A percentile compares a stretch with the other conserved stretches of the same genome.
phyloP scores from a whole-genome alignment of 1,140 invertebrate genomes.

The Diuraphis noxia region DNA sequence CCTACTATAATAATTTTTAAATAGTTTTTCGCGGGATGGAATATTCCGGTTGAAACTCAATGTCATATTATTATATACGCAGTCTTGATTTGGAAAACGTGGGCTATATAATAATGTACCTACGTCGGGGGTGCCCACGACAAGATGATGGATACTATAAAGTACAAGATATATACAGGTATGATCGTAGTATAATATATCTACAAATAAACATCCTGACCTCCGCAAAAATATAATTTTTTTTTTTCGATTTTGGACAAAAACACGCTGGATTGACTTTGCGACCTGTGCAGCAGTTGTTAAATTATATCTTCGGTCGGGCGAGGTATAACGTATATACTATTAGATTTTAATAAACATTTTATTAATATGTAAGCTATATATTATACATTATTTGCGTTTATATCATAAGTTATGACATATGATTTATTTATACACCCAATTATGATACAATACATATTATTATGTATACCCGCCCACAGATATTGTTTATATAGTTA shows the following conservation, averaged over 20 bases:
- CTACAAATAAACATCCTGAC: neutral
- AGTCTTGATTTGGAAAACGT: neutral
- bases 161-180: neutral
- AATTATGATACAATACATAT: neutral
- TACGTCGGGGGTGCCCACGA: neutral
- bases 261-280: neutral
- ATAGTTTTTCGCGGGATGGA: neutral
- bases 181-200: neutral
- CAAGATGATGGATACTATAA: neutral
- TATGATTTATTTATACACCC: neutral
- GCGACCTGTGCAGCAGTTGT: neutral
- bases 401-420: neutral
- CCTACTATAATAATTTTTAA: neutral
- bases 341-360: neutral
- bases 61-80: neutral
- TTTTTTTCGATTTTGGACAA: neutral
- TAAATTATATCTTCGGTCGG: neutral
- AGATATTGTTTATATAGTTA: neutral
- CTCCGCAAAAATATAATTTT: neutral
- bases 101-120: neutral
- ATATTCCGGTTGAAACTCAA: neutral
- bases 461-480: neutral
- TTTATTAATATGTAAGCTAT: neutral
- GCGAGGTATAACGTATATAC: too few relatives aligned
- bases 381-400: too few relatives aligned